Evolutionary conservation across 2,113 vertebrate genomes (phyloP).

Genomic region (Spea bombifrons): DNA sequence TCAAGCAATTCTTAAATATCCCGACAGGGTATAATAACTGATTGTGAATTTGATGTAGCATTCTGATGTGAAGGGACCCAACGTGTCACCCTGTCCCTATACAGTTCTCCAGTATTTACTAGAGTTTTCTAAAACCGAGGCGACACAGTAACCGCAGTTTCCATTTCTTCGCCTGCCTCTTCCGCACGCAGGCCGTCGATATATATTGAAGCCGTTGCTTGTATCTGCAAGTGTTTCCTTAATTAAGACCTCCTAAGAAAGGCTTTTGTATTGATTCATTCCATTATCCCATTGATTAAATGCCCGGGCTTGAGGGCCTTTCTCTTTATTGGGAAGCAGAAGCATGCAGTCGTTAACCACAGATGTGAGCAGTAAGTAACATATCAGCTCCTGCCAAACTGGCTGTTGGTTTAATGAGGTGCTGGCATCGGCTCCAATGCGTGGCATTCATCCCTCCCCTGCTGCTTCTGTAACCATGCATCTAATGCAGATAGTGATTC

Average conservation of each 20-base stretch:
- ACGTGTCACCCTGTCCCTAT: no score
- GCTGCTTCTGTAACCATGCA: constrained; percentile 60
- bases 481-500: constrained; percentile 28
- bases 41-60: no score
- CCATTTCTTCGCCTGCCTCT: constrained; percentile 38
- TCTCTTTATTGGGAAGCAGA: constrained; percentile 69
- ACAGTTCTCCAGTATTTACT: neutral
- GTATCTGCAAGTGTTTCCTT: constrained; percentile 94
- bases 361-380: constrained; percentile 68
- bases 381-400: constrained; percentile 62
- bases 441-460: constrained; percentile 56
- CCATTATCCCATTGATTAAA: constrained; percentile 84
- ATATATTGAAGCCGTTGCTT: constrained; percentile 91
- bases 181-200: constrained; percentile 64
- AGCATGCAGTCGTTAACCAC: constrained; percentile 63
- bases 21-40: no score
- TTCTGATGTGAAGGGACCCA: no score
- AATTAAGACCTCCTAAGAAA: constrained; percentile 95
- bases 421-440: constrained; percentile 52
- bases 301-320: constrained; percentile 72
- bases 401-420: constrained; percentile 66
- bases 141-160: constrained; percentile 1
- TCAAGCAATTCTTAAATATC: no score
- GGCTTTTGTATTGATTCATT: constrained; percentile 92
- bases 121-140: neutral